Base-by-base conservation (phyloP, 1,140 invertebrate species). In the Drosophila orena region DNA sequence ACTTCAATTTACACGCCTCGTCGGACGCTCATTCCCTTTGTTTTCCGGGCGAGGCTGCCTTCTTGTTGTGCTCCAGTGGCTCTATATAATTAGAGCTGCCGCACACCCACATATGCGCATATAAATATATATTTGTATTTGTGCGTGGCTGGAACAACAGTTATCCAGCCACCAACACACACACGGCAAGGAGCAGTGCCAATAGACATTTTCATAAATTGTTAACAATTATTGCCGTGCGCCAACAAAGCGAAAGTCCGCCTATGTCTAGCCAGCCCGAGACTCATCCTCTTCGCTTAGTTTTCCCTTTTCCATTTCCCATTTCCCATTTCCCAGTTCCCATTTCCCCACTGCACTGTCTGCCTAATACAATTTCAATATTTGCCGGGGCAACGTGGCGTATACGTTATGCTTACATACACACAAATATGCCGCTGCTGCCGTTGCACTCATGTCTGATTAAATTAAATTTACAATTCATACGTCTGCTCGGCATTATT, bases 381-480 rank as follows among this genome's bases (percentile, higher is more conserved):
- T 79, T 76, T 76, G 71, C 55, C 46, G 43, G 83, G 44, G 37
- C 74, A 71, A 72, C 70, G 55, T 72, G 69, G 70, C 65, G 71
- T 77, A 79, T 81, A 70, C 75, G 62, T 56, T 68, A 65, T 78
- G 77, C 77, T 64, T 42, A 77, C 22, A 65, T 53, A 64, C 47
- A 74, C 47, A 62, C 65, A 62, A 70, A 71, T 66, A 62, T 22
- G 58, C 38, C 55, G 55, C 73, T 47, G 53, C 66, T 76, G 57
- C 64, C 55, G 66, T 66, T 83, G 79, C 83, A 89, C 84, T 83
- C 72, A 77, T 65, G 77, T 74, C 72, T 89, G 77, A 83, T 88
- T 89, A 80, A 89, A 89, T 89, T 89, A 80, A 89, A 89, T 89
- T 80, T 75, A 80, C 84, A 80, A 89, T 89, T 83, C 84, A 89